Evolutionary conservation across 2,888 invertebrate species (phyloP).

Genomic region (Catotricha subobsoleta): DNA sequence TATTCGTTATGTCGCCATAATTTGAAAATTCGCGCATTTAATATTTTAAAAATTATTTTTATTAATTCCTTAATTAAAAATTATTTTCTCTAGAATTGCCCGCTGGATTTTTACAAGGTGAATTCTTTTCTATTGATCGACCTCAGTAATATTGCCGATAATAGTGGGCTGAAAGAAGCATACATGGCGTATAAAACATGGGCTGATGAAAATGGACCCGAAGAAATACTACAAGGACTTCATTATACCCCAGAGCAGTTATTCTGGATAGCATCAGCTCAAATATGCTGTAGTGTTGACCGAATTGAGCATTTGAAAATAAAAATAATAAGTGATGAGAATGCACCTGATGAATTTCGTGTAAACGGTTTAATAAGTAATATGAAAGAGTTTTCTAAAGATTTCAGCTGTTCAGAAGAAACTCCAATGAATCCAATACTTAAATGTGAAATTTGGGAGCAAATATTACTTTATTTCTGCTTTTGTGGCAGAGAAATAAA

Average conservation of each 20-base stretch:
- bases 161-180: slow-evolving; percentile 34
- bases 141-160: slow-evolving; percentile 39
- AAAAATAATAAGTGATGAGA: slow-evolving; percentile 6
- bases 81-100: too few relatives aligned
- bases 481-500: too few relatives aligned
- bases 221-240: slow-evolving; percentile 6
- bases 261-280: slow-evolving; percentile 8
- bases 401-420: slow-evolving; percentile 5
- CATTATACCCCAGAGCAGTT: slow-evolving; percentile 6
- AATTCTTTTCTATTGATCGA: too few relatives aligned
- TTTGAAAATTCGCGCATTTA: too few relatives aligned
- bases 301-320: slow-evolving; percentile 2
- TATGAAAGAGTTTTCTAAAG: slow-evolving; percentile 7
- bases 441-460: slow-evolving; percentile 8
- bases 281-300: slow-evolving; percentile 8
- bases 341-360: slow-evolving; percentile 3
- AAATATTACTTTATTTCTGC: too few relatives aligned
- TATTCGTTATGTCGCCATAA: too few relatives aligned
- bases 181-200: slow-evolving; percentile 22
- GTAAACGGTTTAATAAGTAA: slow-evolving; percentile 6
- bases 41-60: too few relatives aligned
- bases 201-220: not conserved
- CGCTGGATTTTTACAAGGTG: too few relatives aligned
- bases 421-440: slow-evolving; percentile 6
- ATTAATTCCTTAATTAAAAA: too few relatives aligned